Conservation (phyloP, 1,140 invertebrate species). For the Drosophila azteca region DNA sequence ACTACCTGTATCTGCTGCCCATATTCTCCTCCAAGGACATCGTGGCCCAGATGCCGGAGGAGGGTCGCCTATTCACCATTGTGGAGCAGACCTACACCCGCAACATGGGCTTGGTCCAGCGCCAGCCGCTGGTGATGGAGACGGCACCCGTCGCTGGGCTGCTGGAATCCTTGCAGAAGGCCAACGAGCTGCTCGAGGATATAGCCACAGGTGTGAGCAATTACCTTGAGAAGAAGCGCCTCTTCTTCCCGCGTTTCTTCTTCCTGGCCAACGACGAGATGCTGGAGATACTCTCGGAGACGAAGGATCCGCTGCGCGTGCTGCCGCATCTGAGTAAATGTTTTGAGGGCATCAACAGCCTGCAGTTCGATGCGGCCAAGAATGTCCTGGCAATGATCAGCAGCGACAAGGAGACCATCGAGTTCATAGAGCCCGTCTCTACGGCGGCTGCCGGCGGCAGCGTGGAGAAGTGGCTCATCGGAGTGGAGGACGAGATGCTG, state of each 20-base stretch:
- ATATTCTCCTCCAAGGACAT: conserved; percentile 98
- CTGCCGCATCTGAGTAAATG: conserved; percentile 97
- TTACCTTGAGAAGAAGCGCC: conserved; percentile 95
- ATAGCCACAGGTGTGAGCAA: conserved; percentile 94
- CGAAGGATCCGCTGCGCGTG: conserved; percentile 93
- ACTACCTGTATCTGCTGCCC: conserved; percentile 96
- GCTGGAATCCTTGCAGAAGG: conserved; percentile 90
- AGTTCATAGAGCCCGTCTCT: conserved; percentile 88
- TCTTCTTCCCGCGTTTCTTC: conserved; percentile 96
- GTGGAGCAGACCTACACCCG: conserved; percentile 91
- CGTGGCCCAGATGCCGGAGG: conserved; percentile 95
- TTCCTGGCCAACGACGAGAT: conserved; percentile 98
- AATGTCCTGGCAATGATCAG: conserved; percentile 94
- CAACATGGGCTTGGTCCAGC: conserved; percentile 89
- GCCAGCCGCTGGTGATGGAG: conserved; percentile 90
- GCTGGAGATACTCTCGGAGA: conserved; percentile 96
- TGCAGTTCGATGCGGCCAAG: conserved; percentile 90
- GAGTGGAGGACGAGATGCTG: conserved; percentile 94
- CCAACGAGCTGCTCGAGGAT: conserved; percentile 90
- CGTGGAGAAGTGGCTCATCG: conserved; percentile 96
- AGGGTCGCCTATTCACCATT: conserved; percentile 90
- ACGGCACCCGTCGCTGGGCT: conserved; percentile 89
- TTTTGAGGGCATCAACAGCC: conserved; percentile 91
- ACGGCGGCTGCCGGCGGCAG: conserved; percentile 92
- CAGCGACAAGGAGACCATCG: conserved; percentile 92